These are phyloP conservation scores for Schlechtendalia chinensis DNA, from an alignment of 1,140 invertebrate species.

Conservation along the genomic window DNA sequence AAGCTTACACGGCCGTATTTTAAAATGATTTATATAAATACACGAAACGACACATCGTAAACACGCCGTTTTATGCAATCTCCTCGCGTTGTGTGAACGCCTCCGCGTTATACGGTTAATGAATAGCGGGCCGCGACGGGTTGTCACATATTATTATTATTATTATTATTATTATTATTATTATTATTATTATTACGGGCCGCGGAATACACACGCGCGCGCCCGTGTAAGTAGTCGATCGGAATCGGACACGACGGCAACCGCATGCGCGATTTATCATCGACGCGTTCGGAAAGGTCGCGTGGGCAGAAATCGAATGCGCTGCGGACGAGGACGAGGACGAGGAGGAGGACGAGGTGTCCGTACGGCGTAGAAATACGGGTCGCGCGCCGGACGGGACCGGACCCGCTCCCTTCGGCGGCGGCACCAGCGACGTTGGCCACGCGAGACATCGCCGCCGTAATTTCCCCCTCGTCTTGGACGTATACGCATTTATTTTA, in stretches of 20 bases:
- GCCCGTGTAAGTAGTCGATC: constrained; percentile 14
- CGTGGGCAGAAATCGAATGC: too few relatives aligned
- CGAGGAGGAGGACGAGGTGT: too few relatives aligned
- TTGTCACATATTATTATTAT: background rate
- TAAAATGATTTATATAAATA: background rate
- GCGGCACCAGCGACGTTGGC: background rate
- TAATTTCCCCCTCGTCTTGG: too few relatives aligned
- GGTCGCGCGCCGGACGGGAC: background rate
- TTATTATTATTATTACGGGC: background rate
- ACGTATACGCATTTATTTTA: background rate
- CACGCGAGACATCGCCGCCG: background rate
- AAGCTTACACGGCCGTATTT: background rate
- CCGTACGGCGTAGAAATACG: background rate
- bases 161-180: too few relatives aligned
- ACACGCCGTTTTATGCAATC: constrained; percentile 19
- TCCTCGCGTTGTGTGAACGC: too few relatives aligned
- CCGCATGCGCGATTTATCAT: constrained; percentile 16
- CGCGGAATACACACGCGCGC: too few relatives aligned
- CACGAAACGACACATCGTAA: background rate
- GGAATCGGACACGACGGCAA: constrained; percentile 2
- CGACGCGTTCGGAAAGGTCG: background rate
- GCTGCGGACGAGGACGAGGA: too few relatives aligned
- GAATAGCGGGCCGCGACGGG: constrained; percentile 3
- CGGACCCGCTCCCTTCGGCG: background rate
- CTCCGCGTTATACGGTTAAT: constrained; percentile 3